Evolutionary conservation across 2,888 invertebrate genomes (phyloP).

Genomic region (Spisula subtruncata): DNA sequence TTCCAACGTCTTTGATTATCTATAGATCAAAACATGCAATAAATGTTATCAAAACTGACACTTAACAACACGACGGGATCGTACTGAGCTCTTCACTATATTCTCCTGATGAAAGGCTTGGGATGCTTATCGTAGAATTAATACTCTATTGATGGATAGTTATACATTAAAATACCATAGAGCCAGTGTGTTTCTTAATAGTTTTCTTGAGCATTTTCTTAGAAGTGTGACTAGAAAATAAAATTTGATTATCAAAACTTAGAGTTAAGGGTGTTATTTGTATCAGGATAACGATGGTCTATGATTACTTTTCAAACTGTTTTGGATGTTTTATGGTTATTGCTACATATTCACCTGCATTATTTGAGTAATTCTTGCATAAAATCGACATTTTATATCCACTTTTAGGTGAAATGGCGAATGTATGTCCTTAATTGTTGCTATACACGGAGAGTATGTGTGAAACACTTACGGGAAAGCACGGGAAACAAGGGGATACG

Average conservation of each 20-base stretch:
- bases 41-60: slow-evolving; percentile 60
- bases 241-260: slow-evolving; percentile 34
- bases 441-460: background rate
- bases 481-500: background rate
- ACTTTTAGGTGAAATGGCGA: slow-evolving; percentile 25
- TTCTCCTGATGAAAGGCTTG: slow-evolving; percentile 56
- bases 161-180: slow-evolving; percentile 57
- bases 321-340: slow-evolving; percentile 21
- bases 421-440: slow-evolving; percentile 22
- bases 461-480: background rate
- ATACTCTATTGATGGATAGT: slow-evolving; percentile 58
- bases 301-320: slow-evolving; percentile 27
- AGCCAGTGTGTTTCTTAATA: slow-evolving; percentile 49
- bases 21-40: slow-evolving; percentile 67
- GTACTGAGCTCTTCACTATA: slow-evolving; percentile 38
- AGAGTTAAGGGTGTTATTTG: slow-evolving; percentile 31
- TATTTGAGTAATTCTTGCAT: slow-evolving; percentile 27
- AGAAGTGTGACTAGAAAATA: slow-evolving; percentile 50
- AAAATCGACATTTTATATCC: slow-evolving; percentile 14
- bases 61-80: slow-evolving; percentile 43
- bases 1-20: slow-evolving; percentile 64
- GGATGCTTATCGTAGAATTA: slow-evolving; percentile 53
- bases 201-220: slow-evolving; percentile 45
- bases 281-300: slow-evolving; percentile 19
- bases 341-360: slow-evolving; percentile 25